These are phyloP conservation scores for Allobates femoralis DNA, from an alignment of 2,797 vertebrate species.

Conservation along the genomic window DNA sequence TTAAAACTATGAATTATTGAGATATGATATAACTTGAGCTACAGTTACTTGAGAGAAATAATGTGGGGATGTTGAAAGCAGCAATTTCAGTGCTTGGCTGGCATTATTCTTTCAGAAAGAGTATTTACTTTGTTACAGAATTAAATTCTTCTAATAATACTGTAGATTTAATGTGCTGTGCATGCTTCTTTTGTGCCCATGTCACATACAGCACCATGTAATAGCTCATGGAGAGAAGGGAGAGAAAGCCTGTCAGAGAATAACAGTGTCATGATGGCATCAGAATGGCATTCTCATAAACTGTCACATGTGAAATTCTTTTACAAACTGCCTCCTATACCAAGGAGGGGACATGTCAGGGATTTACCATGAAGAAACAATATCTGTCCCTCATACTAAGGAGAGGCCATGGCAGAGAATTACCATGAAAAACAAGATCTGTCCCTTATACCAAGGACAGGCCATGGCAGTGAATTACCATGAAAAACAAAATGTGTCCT, in stretches of 20 bases:
- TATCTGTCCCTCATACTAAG: too few species aligned
- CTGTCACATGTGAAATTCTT: background rate
- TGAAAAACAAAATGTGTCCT: too few species aligned
- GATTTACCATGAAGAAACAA: background rate
- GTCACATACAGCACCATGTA: background rate
- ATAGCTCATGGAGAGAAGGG: background rate
- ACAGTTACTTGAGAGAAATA: conserved; percentile 13
- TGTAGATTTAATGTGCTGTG: conserved; percentile 1
- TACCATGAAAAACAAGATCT: too few species aligned
- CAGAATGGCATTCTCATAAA: background rate
- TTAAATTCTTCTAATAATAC: background rate
- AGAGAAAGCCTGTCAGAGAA: background rate
- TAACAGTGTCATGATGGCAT: background rate
- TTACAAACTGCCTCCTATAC: background rate
- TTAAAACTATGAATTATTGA: conserved; percentile 42
- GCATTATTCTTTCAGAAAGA: background rate
- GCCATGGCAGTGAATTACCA: too few species aligned
- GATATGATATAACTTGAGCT: conserved; percentile 32
- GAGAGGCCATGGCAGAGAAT: too few species aligned
- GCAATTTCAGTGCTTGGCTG: background rate
- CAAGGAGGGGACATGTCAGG: background rate
- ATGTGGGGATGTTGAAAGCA: background rate
- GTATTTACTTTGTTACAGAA: conserved; percentile 28
- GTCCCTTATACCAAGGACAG: too few species aligned
- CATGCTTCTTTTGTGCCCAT: conserved; percentile 6